Evolutionary conservation across 2,113 vertebrate genomes (phyloP), one percentile per base, ranked within the genome.

Genomic region (Maccullochella peelii): DNA sequence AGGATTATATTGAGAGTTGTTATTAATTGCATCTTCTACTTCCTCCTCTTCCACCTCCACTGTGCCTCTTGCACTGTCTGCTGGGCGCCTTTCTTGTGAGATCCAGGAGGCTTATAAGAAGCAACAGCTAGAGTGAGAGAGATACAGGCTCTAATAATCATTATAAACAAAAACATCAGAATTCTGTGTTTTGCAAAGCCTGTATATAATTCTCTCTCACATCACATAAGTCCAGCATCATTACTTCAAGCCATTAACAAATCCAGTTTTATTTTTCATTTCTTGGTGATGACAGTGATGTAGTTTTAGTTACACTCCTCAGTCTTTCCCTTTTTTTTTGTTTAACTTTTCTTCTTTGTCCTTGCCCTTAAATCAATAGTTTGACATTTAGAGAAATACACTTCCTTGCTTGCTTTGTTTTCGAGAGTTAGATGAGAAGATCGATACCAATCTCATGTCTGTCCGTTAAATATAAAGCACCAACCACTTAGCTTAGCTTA

Each of bases 1-100:
- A 84, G 93, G 93, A 95, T 94, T 94, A 92, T 94, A 93, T 79
- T 83, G 87, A 90, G 91, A 91, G 88, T 80, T 92, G 89, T 91
- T 92, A 92, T 93, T 91, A 89, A 92, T 87, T 92, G 89, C 86
- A 77, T 92, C 86, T 91, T 74, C 81, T 69, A 68, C 88, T 87
- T 87, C 91, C 69, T 84, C 82, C 84, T 88, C 73, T 71, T 73
- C 70, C 86, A 78, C 82, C 84, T 83, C 86, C 83, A 44, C 80
- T 50, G 66, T 52, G 86, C 73, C 72, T 86, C 87, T 84, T 68
- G 71, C 68, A 6, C 69, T 90, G 86, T 83, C 91, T 86, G 80
- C 85, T 89, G 69, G 79, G 67, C 2, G 23, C 57, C 86, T 89
- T 82, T 87, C 87, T 88, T 73, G 55, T 73, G 83, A 77, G 81